phyloP scores from a whole-genome alignment of 2,888 invertebrate genomes.

The Temnothorax rugatulus region DNA sequence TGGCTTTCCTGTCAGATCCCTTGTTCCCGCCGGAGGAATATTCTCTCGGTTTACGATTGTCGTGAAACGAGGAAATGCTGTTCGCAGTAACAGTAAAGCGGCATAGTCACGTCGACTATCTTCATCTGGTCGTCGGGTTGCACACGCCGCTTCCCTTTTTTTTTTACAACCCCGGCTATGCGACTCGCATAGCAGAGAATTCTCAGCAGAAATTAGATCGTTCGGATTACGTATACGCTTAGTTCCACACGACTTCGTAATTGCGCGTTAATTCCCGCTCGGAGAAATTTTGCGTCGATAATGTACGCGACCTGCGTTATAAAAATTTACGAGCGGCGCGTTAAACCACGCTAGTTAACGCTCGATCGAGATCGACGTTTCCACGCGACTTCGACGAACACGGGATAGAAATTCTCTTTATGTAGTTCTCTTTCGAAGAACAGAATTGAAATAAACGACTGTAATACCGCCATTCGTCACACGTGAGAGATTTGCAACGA shows the following conservation, averaged over 20 bases:
- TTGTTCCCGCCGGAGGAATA: constrained; percentile 1
- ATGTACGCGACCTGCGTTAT: neutral
- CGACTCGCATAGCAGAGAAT: constrained; percentile 21
- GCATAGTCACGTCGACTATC: constrained; percentile 48
- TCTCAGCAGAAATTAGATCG: constrained; percentile 31
- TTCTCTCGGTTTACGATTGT: constrained; percentile 61
- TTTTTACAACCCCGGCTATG: constrained; percentile 17
- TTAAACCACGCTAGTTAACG: neutral
- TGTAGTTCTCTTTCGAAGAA: neutral
- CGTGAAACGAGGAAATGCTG: constrained; percentile 68
- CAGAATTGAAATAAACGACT: neutral
- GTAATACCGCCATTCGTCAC: neutral
- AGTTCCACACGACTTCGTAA: neutral
- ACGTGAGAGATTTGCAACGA: neutral
- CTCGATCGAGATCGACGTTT: constrained; percentile 2
- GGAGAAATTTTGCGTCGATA: constrained; percentile 1
- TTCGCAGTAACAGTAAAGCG: constrained; percentile 61
- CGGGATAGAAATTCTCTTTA: neutral
- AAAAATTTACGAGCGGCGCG: constrained; percentile 33
- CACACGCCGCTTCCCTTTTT: constrained; percentile 16
- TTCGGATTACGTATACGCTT: neutral
- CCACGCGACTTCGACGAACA: neutral
- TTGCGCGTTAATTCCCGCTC: constrained; percentile 12
- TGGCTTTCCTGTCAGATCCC: neutral
- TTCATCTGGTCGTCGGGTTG: constrained; percentile 53